These are phyloP conservation scores for Premnoplex brunnescens DNA, from an alignment of 2,797 vertebrate species.

Conservation along the genomic window DNA sequence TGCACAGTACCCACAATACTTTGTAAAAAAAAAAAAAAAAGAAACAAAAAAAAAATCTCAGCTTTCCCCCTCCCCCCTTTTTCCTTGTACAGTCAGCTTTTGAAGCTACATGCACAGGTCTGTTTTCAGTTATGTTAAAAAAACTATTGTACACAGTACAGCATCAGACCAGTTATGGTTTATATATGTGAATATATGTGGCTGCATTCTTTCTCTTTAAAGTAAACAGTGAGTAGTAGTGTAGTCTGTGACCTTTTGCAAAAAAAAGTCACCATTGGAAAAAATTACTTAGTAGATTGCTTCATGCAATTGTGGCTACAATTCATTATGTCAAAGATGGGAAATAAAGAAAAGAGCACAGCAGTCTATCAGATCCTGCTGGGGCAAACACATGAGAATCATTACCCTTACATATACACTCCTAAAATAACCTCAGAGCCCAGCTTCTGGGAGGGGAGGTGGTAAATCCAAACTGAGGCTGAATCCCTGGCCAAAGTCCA, in stretches of 20 bases:
- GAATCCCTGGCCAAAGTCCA: slow-evolving; percentile 9
- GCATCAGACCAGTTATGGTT: slow-evolving; percentile 40
- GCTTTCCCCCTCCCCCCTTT: neutral
- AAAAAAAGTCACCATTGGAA: slow-evolving; percentile 59
- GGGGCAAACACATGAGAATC: slow-evolving; percentile 20
- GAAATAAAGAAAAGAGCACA: slow-evolving; percentile 54
- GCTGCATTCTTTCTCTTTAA: slow-evolving; percentile 40
- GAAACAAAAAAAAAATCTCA: too few species aligned
- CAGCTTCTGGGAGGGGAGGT: neutral
- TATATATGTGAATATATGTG: slow-evolving; percentile 47
- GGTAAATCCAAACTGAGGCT: slow-evolving; percentile 1
- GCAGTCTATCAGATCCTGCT: slow-evolving; percentile 1
- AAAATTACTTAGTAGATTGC: slow-evolving; percentile 57
- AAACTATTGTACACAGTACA: neutral
- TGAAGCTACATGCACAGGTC: neutral
- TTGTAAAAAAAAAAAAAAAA: neutral
- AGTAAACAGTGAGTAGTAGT: slow-evolving; percentile 45
- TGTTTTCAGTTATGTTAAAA: slow-evolving; percentile 49
- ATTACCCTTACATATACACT: neutral
- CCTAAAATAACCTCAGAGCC: slow-evolving; percentile 1
- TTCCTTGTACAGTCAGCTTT: slow-evolving; percentile 4
- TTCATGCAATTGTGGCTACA: slow-evolving; percentile 41
- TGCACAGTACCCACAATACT: neutral
- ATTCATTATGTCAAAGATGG: slow-evolving; percentile 44
- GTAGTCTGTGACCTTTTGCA: slow-evolving; percentile 34